Evolutionary conservation across 1,140 invertebrate species (phyloP).

Genomic region (Drosophila kikkawai): DNA sequence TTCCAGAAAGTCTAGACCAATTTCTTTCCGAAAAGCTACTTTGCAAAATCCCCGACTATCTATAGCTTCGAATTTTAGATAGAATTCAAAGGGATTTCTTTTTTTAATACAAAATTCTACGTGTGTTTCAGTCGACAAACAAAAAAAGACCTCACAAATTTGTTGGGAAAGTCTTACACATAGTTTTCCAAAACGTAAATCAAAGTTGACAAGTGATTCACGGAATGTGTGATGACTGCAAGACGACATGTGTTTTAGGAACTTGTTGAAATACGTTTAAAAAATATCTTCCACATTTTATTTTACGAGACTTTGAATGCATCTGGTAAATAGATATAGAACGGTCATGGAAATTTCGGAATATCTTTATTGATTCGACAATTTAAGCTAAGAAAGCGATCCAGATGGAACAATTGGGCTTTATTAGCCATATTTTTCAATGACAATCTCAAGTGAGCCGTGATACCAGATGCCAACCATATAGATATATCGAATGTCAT

Average conservation of each 20-base stretch:
- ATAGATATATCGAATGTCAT: constrained; percentile 42
- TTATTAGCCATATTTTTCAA: constrained; percentile 18
- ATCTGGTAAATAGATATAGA: background rate
- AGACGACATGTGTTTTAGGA: constrained; percentile 30
- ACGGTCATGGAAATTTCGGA: constrained; percentile 6
- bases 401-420: constrained; percentile 16
- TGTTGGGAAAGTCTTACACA: constrained; percentile 27
- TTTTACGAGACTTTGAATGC: constrained; percentile 41
- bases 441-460: constrained; percentile 24
- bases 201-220: constrained; percentile 49
- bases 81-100: background rate
- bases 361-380: background rate
- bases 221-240: constrained; percentile 25
- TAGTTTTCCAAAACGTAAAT: constrained; percentile 59
- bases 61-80: background rate
- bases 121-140: background rate
- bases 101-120: background rate
- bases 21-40: background rate
- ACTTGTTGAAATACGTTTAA: constrained; percentile 11
- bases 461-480: constrained; percentile 20
- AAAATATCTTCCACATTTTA: constrained; percentile 22
- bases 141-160: constrained; percentile 20
- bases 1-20: background rate
- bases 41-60: background rate
- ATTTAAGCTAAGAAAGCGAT: background rate